A percentile compares a stretch with the other conserved stretches of the same genome.
These are phyloP conservation scores for Malurus leucopterus DNA, from an alignment of 2,797 vertebrate species.

Conservation along the genomic window DNA sequence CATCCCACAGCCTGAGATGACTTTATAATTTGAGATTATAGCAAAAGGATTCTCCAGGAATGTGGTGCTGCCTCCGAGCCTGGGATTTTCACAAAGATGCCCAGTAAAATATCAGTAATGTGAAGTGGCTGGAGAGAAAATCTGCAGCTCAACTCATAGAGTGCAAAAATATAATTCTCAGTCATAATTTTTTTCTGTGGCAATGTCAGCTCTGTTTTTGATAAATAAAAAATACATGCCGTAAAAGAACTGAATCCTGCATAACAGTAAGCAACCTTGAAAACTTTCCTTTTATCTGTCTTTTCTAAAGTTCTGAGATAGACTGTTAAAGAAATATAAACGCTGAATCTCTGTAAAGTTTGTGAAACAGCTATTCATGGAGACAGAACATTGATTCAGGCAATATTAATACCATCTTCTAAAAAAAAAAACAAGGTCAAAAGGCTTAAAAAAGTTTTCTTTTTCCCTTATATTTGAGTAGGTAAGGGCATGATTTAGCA, in stretches of 20 bases:
- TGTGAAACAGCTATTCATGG: neutral
- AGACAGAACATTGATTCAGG: neutral
- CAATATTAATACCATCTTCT: neutral
- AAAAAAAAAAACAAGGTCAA: neutral
- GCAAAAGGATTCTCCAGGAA: neutral
- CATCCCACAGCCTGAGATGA: neutral
- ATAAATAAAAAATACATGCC: neutral
- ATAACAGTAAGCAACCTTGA: neutral
- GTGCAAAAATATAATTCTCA: neutral
- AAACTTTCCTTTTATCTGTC: constrained; percentile 2
- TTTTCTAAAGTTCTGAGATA: neutral
- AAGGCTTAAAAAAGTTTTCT: neutral
- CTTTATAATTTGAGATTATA: neutral
- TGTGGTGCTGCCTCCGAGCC: neutral
- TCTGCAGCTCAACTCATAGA: neutral
- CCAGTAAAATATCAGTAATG: neutral
- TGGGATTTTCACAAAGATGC: neutral
- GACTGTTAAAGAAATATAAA: neutral
- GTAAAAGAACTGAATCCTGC: neutral
- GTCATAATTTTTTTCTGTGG: neutral
- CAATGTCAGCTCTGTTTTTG: neutral
- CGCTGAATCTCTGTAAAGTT: neutral
- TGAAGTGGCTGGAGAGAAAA: neutral
- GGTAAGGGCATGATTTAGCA: neutral
- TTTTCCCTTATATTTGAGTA: neutral